A percentile compares a stretch with the other conserved stretches of the same genome.
Evolutionary conservation across 2,113 vertebrate species (phyloP).

Genomic region (Puffinus mauretanicus): DNA sequence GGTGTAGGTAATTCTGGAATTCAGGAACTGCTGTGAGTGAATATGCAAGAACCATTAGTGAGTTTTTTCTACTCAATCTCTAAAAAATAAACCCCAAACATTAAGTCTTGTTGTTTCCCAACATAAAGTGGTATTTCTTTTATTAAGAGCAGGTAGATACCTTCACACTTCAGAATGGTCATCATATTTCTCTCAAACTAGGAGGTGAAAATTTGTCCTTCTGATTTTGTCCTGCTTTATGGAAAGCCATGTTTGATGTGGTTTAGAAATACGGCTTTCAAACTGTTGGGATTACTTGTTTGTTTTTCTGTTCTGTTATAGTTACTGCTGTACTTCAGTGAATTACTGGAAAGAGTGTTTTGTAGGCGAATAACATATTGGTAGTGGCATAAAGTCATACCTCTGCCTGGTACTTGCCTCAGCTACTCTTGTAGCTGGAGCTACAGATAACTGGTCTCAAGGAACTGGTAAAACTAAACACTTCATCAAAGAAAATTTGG

Average conservation of each 20-base stretch:
- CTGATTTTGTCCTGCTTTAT: neutral
- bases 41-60: neutral
- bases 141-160: neutral
- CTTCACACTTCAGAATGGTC: neutral
- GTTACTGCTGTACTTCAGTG: neutral
- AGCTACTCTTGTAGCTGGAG: neutral
- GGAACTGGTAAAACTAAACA: neutral
- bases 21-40: neutral
- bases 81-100: neutral
- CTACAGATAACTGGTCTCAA: neutral
- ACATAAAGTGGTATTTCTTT: neutral
- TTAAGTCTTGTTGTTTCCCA: neutral
- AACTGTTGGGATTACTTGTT: neutral
- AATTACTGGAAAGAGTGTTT: neutral
- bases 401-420: neutral
- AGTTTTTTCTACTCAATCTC: neutral
- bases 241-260: neutral
- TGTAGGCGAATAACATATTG: neutral
- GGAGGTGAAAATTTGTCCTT: neutral
- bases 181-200: neutral
- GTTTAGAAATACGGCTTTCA: neutral
- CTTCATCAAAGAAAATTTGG: neutral
- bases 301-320: neutral
- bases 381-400: neutral
- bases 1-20: neutral